These are phyloP conservation scores for Craterocephalus amniculus DNA, from an alignment of 2,797 vertebrate species.

Conservation along the genomic window DNA sequence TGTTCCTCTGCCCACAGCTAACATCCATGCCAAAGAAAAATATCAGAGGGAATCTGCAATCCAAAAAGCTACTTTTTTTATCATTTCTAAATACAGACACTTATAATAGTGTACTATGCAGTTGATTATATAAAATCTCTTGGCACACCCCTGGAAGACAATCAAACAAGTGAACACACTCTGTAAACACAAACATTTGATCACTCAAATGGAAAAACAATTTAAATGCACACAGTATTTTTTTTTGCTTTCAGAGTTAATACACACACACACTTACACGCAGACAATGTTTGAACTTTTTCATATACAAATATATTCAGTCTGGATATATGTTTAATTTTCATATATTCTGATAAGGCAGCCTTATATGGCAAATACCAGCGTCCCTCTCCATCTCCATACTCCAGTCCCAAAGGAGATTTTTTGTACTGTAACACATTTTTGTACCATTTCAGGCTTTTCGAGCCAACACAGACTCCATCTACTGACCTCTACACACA, in stretches of 20 bases:
- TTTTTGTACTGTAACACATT: constrained; percentile 70
- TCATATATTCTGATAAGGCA: constrained; percentile 1
- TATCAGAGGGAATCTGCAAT: constrained; percentile 56
- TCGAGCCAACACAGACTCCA: constrained; percentile 51
- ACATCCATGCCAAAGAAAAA: constrained; percentile 57
- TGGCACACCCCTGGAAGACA: constrained; percentile 46
- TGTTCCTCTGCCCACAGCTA: constrained; percentile 68
- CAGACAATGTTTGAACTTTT: not conserved
- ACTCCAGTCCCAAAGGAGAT: constrained; percentile 67
- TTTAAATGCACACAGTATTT: constrained; percentile 6
- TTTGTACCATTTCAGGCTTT: constrained; percentile 66
- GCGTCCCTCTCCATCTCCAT: constrained; percentile 63
- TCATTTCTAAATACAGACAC: constrained; percentile 20
- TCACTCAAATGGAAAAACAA: constrained; percentile 4
- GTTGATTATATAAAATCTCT: constrained; percentile 40
- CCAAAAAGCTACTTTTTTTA: constrained; percentile 22
- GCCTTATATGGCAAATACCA: constrained; percentile 19
- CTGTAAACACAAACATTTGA: constrained; percentile 24
- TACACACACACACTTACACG: not conserved
- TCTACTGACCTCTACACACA: constrained; percentile 52
- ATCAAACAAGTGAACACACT: constrained; percentile 20
- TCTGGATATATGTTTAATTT: not conserved
- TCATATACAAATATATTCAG: constrained; percentile 4
- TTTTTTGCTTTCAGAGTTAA: not conserved
- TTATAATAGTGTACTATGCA: not conserved